Evolutionary conservation across 2,113 vertebrate genomes (phyloP).

Genomic region (Pteruthius melanotis): DNA sequence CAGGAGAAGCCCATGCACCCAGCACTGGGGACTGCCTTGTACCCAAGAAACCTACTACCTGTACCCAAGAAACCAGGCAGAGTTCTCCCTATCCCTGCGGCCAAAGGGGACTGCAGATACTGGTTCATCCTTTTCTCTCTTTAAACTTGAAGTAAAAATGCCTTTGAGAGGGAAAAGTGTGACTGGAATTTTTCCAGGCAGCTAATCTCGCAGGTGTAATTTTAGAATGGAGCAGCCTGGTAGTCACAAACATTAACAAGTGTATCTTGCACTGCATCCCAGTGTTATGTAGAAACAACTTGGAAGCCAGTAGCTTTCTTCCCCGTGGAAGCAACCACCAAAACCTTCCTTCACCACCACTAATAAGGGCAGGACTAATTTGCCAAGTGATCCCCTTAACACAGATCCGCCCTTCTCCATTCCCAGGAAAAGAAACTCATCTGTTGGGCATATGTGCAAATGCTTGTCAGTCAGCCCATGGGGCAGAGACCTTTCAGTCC

Average conservation of each 20-base stretch:
- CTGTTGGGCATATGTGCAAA: not conserved
- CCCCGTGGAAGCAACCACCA: not conserved
- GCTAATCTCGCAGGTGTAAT: not conserved
- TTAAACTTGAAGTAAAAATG: conserved; percentile 17
- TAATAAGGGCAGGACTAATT: not conserved
- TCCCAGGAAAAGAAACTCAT: not conserved
- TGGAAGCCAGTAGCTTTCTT: not conserved
- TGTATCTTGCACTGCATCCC: not conserved
- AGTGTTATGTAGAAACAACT: not conserved
- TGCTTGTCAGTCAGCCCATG: not conserved
- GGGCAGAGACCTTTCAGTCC: not conserved
- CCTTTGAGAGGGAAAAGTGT: not conserved
- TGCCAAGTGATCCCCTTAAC: not conserved
- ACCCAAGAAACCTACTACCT: not conserved
- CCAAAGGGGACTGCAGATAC: not conserved
- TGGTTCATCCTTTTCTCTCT: not conserved
- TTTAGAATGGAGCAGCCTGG: not conserved
- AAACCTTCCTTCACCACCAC: not conserved
- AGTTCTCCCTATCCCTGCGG: not conserved
- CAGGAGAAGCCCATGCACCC: not conserved
- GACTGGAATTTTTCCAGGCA: not conserved
- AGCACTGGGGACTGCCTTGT: not conserved
- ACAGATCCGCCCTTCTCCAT: not conserved
- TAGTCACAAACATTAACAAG: not conserved
- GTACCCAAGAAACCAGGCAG: conserved; percentile 10